Base-by-base conservation (phyloP, 2,113 vertebrate genomes). In the Podocnemis expansa region DNA sequence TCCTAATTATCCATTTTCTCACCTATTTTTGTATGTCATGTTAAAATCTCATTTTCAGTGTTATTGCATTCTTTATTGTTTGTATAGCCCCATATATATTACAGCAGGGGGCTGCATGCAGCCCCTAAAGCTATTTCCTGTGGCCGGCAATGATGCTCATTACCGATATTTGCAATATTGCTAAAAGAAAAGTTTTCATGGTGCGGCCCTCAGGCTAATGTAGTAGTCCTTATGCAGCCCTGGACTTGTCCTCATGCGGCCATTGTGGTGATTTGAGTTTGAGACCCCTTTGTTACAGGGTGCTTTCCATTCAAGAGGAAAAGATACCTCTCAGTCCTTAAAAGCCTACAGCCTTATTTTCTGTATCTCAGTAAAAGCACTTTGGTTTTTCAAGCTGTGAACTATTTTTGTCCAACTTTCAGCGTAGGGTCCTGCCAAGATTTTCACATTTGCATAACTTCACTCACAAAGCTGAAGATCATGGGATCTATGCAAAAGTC, bases 11-110 rank as follows among this genome's bases (percentile, higher is more conserved):
- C 73, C 93, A 82, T 93, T 90, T 95, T 80, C 87, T 90, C 87
- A 89, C 90, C 93, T 93, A 87, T 80, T 67, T 91, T 91, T 1
- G 0, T 52, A 87, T 80, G 84, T 84, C 63, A 91, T 91, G 95
- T 84, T 86, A 54, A 94, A 96, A 58, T 58, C 58, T 80, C 0
- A 0, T 70, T 38, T 80, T 91, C 38, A 47, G 67, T 16, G 41
- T 86, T 86, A 51, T 78, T 76, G 19, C 38, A 54, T 85, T 2
- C 14, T 91, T 17, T 5, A 80, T 41, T 82, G 31, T 78, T 82
- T 51, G 38, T 67, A 34, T 41, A 0, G 0, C 24, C 16, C 34
- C 24, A 45, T 6, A 70, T 55, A 52, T 76, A 34, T 56, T n/a
- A n/a, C n/a, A n/a, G n/a, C n/a, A n/a, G n/a, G n/a, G n/a, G n/a